Conservation (phyloP, 2,797 vertebrate genomes). For the Vespertilio murinus region DNA sequence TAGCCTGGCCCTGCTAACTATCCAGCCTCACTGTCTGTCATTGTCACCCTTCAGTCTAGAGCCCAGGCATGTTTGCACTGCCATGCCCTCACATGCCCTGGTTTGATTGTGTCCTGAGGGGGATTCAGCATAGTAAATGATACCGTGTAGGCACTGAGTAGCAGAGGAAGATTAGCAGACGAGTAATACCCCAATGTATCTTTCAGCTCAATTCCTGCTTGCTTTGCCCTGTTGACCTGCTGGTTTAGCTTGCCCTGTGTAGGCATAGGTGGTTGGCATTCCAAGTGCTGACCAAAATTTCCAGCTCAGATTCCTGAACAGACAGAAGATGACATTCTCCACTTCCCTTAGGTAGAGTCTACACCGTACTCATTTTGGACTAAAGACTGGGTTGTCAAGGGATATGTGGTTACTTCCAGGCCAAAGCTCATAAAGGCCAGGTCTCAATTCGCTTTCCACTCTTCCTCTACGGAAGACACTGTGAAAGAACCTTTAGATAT, state of each 20-base stretch:
- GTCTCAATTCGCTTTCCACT: neutral
- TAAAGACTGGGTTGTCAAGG: neutral
- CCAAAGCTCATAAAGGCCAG: neutral
- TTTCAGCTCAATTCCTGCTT: neutral
- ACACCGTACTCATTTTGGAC: neutral
- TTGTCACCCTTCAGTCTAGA: neutral
- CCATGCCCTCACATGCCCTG: neutral
- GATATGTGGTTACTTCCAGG: neutral
- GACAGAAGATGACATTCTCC: neutral
- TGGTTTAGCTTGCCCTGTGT: neutral
- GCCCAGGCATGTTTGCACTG: neutral
- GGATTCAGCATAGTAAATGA: neutral
- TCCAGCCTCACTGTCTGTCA: neutral
- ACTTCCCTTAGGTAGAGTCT: neutral
- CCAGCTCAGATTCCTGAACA: neutral
- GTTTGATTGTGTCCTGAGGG: neutral
- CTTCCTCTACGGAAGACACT: neutral
- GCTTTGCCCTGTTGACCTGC: neutral
- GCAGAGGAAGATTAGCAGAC: neutral
- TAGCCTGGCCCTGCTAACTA: neutral
- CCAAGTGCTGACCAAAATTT: neutral
- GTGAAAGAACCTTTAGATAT: neutral
- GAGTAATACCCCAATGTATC: neutral
- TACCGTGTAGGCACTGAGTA: neutral
- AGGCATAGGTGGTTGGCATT: neutral